Evolutionary conservation across 2,797 vertebrate species (phyloP).

Genomic region (Rhincodon typus): DNA sequence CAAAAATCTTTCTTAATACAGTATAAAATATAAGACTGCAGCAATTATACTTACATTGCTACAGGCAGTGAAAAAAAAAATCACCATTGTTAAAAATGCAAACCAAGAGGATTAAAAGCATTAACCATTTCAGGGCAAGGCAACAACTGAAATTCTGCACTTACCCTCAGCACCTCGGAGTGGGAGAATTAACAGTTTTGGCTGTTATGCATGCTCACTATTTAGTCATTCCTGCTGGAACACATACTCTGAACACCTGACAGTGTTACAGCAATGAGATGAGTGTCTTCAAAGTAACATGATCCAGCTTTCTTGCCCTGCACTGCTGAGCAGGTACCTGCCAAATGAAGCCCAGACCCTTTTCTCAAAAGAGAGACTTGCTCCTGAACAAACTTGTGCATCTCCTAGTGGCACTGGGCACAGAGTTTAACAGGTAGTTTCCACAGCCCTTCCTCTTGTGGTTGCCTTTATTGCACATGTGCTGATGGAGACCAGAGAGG

Average conservation of each 20-base stretch:
- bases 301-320: not conserved
- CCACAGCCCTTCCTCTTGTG: not conserved
- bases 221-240: not conserved
- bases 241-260: no score
- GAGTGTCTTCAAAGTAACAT: not conserved
- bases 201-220: not conserved
- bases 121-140: not conserved
- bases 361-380: not conserved
- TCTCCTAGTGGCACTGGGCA: not conserved
- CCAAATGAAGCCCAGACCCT: not conserved
- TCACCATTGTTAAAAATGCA: not conserved
- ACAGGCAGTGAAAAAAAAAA: not conserved
- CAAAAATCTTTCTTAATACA: not conserved
- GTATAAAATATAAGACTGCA: not conserved
- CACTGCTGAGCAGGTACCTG: not conserved
- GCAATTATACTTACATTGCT: not conserved
- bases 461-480: not conserved
- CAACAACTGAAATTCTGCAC: not conserved
- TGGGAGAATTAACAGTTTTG: not conserved
- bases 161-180: not conserved
- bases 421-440: not conserved
- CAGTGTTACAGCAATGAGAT: not conserved
- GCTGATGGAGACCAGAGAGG: not conserved
- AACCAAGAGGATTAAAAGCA: not conserved
- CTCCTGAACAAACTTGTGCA: not conserved